Base-by-base conservation (phyloP, 2,797 vertebrate genomes). In the Allobates femoralis region DNA sequence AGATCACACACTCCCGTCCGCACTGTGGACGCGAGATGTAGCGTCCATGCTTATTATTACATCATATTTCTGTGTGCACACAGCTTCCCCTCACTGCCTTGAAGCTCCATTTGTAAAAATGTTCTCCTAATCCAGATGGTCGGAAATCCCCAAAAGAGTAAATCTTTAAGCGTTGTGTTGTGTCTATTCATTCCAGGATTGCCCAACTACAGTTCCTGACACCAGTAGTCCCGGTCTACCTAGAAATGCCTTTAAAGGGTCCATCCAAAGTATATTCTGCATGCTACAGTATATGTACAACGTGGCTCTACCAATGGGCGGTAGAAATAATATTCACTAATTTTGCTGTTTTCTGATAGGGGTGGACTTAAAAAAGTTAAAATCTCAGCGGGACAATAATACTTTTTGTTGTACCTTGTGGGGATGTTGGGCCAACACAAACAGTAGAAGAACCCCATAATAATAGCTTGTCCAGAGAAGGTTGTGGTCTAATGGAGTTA, bases 61-160 rank as follows among this genome's bases (percentile, higher is more conserved):
- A 37, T n/a, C 37, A 12, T 5, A 28, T 5, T 51, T 34, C 23
- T 26, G 1, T 75, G 1, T 50, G 23, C 8, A 51, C 18, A 37
- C 28, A 78, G 15, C 53, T 60, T 62, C 16, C 41, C 46, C 55
- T 58, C 18, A n/a, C 23, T 34, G 32, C 23, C 34, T 19, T 30
- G 23, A 79, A 85, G 28, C 60, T 56, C 37, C 7, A 55, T 84
- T 78, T 41, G 58, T 10, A 66, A 30, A 11, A 62, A 75, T 67
- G 37, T 73, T 56, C 53, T 28, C 50, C 28, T 78, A 83, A 82
- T 87, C 81, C 50, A 12, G 75, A 55, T 28, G 51, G 41, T 56
- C 58, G 86, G 86, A 84, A 87, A 84, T 87, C 30, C 86, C 76
- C 81, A 23, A 58, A 56, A 21, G 86, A 84, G 79, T 83, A 85